Base-by-base conservation (phyloP, 2,797 vertebrate species). In the Gastrophryne carolinensis region DNA sequence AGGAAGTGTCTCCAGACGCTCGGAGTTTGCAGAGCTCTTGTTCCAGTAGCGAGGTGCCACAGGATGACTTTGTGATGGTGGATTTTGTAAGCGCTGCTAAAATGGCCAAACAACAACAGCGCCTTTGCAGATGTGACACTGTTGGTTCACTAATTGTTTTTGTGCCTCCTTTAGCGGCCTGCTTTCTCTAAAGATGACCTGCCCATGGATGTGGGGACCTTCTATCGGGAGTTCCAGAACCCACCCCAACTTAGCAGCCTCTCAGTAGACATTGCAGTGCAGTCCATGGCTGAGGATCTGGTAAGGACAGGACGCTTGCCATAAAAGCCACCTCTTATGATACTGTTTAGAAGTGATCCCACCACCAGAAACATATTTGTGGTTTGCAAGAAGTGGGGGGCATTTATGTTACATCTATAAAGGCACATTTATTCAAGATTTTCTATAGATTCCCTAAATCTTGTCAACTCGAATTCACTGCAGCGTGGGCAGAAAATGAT, bases 201-300 rank as follows among this genome's bases (percentile, higher is more conserved):
- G 82, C 97, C 97, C 1, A 99, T 99, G 96, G 98, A 99, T 83
- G 82, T 99, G 82, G 98, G 98, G 21, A 98, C 98, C 0, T 99
- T 99, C 87, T 99, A 99, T 84, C 90, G 95, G 64, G 98, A 99
- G 87, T 99, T 99, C 85, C 97, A 99, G 86, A 99, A 99, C 79
- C 97, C 98, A 2, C 98, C 98, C 44, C 98, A 98, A 72, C 92
- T 99, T 75, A 93, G 95, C 87, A 98, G 97, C 83, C 92, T 99
- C 78, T 95, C 97, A 1, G 93, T 98, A 26, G 95, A 99, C 80
- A 94, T 97, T 80, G 98, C 95, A 79, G 93, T 96, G 0, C 97
- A 99, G 84, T 99, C 97, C 13, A 99, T 99, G 98, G 98, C 98
- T 1, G 97, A 98, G 26, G 97, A 99, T 85, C 88, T 99, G 94